Evolutionary conservation across 2,888 invertebrate species (phyloP), one percentile per base, ranked within the genome.

Genomic region (Acleris sparsana): DNA sequence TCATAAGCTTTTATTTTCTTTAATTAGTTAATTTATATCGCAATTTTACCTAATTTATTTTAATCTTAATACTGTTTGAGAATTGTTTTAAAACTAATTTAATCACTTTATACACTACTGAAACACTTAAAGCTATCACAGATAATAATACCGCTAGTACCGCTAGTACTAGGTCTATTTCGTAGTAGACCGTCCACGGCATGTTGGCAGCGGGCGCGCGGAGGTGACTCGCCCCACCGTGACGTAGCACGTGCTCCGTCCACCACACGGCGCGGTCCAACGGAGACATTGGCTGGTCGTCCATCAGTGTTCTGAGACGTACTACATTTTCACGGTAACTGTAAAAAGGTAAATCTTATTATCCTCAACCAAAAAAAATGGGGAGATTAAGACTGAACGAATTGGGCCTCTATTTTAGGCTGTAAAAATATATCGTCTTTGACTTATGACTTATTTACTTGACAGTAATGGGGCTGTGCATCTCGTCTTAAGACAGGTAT

Each of bases 221-320:
- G 1, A 80, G 70, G 25, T 80, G 78, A 5, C 67, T 68, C 3
- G 76, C 76, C 4, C 76, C 78, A 1, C 74, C 72, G 57, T 82
- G 76, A 0, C 80, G 73, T 1, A 80, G 33, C 5, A 78, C 74
- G 58, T 80, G 73, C 53, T 81, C 79, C 3, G 72, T 72, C 80
- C 81, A 80, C 79, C 78, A 78, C 7, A 77, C 69, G 1, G 77
- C 76, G 16, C 77, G 76, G 2, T 80, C 73, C 0, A 79, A 56
- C 0, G 79, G 68, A 5, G 63, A 53, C 52, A 75, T 65, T 0
- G 76, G 75, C 63, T 78, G 75, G 53, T 82, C 80, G 16, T 70
- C 33, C 64, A 77, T 74, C 7, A 75, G 17, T 0, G 44, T 29
- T 18, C 74, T 69, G 1, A 80, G 57, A 11, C 69, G 70, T 5